These are phyloP conservation scores for Eledone cirrhosa DNA, from an alignment of 2,888 invertebrate genomes.

Conservation along the genomic window DNA sequence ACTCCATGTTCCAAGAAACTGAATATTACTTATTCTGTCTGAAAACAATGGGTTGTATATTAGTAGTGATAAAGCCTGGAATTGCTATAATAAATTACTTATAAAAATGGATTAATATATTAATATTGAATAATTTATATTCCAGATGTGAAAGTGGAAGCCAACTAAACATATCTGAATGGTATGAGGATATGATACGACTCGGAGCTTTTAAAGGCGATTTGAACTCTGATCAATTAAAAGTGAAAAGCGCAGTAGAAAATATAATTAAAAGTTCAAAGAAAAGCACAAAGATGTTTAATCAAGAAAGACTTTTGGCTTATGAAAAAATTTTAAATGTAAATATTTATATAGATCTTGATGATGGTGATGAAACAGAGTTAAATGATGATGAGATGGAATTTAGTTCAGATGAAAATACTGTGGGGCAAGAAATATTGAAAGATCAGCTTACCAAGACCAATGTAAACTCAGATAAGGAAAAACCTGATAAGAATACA, in stretches of 20 bases:
- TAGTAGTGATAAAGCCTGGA: too few relatives aligned
- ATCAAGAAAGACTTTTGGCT: slow-evolving; percentile 14
- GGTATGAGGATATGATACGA: slow-evolving; percentile 46
- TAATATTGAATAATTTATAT: neutral
- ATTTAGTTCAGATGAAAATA: neutral
- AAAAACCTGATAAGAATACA: too few relatives aligned
- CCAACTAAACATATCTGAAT: slow-evolving; percentile 44
- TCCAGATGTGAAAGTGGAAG: neutral
- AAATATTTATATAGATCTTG: neutral
- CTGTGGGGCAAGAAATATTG: too few relatives aligned
- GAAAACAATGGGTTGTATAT: too few relatives aligned
- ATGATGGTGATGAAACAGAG: neutral
- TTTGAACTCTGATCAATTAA: slow-evolving; percentile 36
- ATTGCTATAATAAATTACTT: too few relatives aligned
- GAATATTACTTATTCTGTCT: too few relatives aligned
- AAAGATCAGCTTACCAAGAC: too few relatives aligned
- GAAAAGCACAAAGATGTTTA: too few relatives aligned
- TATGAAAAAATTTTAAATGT: slow-evolving; percentile 35
- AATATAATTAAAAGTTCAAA: slow-evolving; percentile 34
- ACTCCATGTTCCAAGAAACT: too few relatives aligned
- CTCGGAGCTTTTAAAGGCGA: slow-evolving; percentile 42
- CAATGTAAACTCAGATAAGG: too few relatives aligned
- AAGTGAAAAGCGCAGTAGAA: slow-evolving; percentile 40
- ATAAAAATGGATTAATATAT: too few relatives aligned
- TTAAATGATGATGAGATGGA: slow-evolving; percentile 29